Conservation (phyloP, 2,888 invertebrate genomes). For the Eristalis arbustorum region DNA sequence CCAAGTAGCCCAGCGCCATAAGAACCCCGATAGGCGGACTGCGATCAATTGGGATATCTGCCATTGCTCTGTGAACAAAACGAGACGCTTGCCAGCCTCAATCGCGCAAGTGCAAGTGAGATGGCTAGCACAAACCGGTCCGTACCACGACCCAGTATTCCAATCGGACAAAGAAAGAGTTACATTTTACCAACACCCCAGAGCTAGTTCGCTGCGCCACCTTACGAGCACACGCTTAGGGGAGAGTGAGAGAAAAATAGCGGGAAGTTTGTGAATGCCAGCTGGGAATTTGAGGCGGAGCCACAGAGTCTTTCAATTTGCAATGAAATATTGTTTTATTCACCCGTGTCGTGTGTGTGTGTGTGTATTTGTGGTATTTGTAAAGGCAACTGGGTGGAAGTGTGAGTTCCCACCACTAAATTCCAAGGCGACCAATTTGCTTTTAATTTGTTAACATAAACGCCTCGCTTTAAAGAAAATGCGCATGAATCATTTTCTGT, state of each 20-base stretch:
- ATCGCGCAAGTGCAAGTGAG: constrained; percentile 3
- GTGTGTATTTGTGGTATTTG: constrained; percentile 29
- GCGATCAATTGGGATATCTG: constrained; percentile 55
- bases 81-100: constrained; percentile 10
- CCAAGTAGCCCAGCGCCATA: constrained; percentile 75
- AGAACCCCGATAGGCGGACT: constrained; percentile 31
- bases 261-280: constrained; percentile 45
- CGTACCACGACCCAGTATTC: background rate
- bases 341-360: constrained; percentile 48
- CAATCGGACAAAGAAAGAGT: background rate
- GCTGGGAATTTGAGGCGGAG: constrained; percentile 77
- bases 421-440: constrained; percentile 76
- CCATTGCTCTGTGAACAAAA: constrained; percentile 40
- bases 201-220: background rate
- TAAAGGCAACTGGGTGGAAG: constrained; percentile 5
- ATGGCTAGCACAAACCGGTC: constrained; percentile 18
- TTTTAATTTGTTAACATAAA: constrained; percentile 79
- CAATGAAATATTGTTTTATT: constrained; percentile 77
- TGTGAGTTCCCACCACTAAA: constrained; percentile 65
- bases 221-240: background rate
- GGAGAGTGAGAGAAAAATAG: constrained; percentile 41
- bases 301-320: constrained; percentile 78
- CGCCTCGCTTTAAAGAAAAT: constrained; percentile 75
- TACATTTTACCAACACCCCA: background rate
- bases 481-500: constrained; percentile 73